Conservation (phyloP, 2,888 invertebrate species). For the Platycheirus albimanus region DNA sequence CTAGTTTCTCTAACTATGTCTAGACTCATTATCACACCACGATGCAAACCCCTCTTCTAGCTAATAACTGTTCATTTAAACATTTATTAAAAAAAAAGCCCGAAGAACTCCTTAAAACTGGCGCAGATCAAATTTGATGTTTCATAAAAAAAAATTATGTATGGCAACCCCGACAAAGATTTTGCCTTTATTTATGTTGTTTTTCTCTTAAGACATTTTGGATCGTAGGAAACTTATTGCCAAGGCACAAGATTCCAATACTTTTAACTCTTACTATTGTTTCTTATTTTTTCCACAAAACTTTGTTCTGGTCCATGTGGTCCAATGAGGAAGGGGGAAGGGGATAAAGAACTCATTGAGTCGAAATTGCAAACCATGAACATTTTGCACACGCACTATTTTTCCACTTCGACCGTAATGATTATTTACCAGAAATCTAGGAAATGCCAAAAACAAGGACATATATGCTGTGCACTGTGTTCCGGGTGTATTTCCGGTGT, state of each 20-base stretch:
- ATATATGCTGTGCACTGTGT: slow-evolving; percentile 2
- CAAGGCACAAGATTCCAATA: slow-evolving; percentile 33
- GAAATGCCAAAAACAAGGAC: slow-evolving; percentile 25
- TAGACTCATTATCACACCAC: too few species aligned
- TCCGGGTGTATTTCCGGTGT: slow-evolving; percentile 17
- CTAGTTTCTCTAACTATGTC: too few species aligned
- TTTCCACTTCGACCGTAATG: slow-evolving; percentile 49
- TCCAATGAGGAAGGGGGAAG: background rate
- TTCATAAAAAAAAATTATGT: background rate
- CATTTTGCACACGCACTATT: slow-evolving; percentile 67
- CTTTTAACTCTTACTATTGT: background rate
- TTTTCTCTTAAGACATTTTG: slow-evolving; percentile 29
- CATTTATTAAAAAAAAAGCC: too few species aligned
- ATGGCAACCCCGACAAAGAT: background rate
- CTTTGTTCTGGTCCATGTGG: background rate
- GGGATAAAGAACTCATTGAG: slow-evolving; percentile 25
- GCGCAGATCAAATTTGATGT: too few species aligned
- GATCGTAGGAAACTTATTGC: background rate
- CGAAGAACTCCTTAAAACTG: too few species aligned
- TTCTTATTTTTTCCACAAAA: background rate
- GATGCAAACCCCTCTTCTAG: too few species aligned
- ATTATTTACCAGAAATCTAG: slow-evolving; percentile 41
- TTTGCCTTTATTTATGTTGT: background rate
- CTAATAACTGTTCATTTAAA: too few species aligned
- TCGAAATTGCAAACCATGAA: slow-evolving; percentile 47